A percentile compares a stretch with the other conserved stretches of the same genome.
Conservation (phyloP, 2,888 invertebrate genomes). For the Acheta domesticus region DNA sequence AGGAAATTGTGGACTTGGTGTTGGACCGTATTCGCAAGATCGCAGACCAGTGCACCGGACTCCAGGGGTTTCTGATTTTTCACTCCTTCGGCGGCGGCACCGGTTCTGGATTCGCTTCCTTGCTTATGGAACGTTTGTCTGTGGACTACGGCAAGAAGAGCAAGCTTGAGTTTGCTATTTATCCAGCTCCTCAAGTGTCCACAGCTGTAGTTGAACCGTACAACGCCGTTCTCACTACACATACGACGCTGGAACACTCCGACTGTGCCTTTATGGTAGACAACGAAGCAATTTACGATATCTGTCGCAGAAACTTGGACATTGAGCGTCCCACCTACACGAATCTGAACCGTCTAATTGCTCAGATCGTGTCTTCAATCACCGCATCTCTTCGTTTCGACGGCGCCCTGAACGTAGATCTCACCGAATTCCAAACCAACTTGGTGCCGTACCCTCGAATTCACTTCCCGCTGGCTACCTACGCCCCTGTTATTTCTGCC, state of each 20-base stretch:
- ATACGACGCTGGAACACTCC: slow-evolving; percentile 60
- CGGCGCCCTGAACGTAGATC: slow-evolving; percentile 60
- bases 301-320: slow-evolving; percentile 58
- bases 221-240: slow-evolving; percentile 59
- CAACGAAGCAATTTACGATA: slow-evolving; percentile 54
- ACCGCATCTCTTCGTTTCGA: slow-evolving; percentile 60
- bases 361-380: slow-evolving; percentile 58
- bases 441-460: slow-evolving; percentile 62
- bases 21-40: slow-evolving; percentile 49
- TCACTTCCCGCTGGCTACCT: slow-evolving; percentile 58
- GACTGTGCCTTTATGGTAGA: slow-evolving; percentile 63
- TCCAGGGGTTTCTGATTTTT: slow-evolving; percentile 56
- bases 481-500: slow-evolving; percentile 62
- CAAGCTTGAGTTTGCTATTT: slow-evolving; percentile 77
- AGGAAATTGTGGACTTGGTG: slow-evolving; percentile 50
- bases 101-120: slow-evolving; percentile 58
- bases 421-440: slow-evolving; percentile 61
- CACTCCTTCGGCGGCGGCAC: slow-evolving; percentile 57
- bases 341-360: slow-evolving; percentile 60
- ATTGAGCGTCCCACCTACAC: slow-evolving; percentile 59
- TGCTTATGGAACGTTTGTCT: slow-evolving; percentile 58
- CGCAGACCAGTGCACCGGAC: slow-evolving; percentile 52
- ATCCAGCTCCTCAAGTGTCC: slow-evolving; percentile 75
- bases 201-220: slow-evolving; percentile 55
- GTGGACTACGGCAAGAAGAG: slow-evolving; percentile 59